Percentiles rank a stretch among this genome's conserved stretches.
Evolutionary conservation across 2,113 vertebrate species (phyloP).

Genomic region (Numida meleagris): DNA sequence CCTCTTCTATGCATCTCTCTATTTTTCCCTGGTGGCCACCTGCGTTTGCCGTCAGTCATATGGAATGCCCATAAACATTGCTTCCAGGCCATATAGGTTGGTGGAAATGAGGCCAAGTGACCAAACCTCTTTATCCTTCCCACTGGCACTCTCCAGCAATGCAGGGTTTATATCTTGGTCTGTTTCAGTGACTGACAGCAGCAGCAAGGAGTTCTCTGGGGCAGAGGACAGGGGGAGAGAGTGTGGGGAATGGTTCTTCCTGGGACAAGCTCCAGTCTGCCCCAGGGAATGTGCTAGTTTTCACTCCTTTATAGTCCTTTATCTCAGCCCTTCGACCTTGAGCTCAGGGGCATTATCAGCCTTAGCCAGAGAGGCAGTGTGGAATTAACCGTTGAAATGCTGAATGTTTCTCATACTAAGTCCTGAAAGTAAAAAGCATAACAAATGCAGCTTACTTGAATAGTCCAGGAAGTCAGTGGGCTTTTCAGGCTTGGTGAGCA

Average conservation of each 20-base stretch:
- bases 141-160: background rate
- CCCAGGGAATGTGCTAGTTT: constrained; percentile 69
- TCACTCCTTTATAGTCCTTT: constrained; percentile 63
- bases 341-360: constrained; percentile 41
- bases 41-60: background rate
- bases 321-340: constrained; percentile 70
- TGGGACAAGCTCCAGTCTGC: constrained; percentile 51
- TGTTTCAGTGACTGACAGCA: constrained; percentile 68
- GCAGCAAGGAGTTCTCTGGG: constrained; percentile 57
- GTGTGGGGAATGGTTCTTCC: background rate
- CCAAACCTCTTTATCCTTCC: background rate
- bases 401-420: background rate
- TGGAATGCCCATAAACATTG: background rate
- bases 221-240: constrained; percentile 56
- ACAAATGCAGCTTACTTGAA: background rate
- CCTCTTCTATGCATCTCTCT: background rate
- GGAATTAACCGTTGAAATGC: constrained; percentile 51
- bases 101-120: constrained; percentile 3
- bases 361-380: constrained; percentile 34
- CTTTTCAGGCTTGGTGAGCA: background rate
- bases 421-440: background rate
- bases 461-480: background rate
- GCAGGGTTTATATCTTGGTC: constrained; percentile 76
- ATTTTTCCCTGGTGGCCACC: background rate
- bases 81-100: background rate